Evolutionary conservation across 2,888 invertebrate genomes (phyloP).

Genomic region (Calliopum simillimum): DNA sequence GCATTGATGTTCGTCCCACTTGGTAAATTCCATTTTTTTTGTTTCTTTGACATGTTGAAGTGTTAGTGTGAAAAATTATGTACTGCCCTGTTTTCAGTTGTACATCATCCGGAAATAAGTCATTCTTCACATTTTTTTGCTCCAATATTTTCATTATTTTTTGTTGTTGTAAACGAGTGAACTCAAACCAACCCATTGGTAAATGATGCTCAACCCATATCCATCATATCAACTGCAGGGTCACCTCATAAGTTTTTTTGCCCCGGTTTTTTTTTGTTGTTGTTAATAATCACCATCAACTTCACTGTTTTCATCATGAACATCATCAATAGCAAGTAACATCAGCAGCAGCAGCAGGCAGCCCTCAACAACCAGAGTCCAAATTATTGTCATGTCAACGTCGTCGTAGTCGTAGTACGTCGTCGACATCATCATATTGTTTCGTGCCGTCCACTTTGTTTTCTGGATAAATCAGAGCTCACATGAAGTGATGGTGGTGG

Average conservation of each 20-base stretch:
- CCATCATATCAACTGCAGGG: background rate
- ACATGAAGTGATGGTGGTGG: background rate
- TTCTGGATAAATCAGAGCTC: conserved; percentile 36
- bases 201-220: background rate
- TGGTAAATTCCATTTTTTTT: no score
- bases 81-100: no score
- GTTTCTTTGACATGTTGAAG: no score
- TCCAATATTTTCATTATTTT: background rate
- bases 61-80: no score
- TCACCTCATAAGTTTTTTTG: background rate
- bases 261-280: background rate
- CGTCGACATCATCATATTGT: conserved; percentile 18
- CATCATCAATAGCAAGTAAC: conserved; percentile 1
- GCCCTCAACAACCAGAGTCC: background rate
- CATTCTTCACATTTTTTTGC: conserved; percentile 38
- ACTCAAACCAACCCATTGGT: background rate
- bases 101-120: conserved; percentile 40
- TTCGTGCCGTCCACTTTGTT: conserved; percentile 39
- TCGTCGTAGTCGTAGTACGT: conserved; percentile 18
- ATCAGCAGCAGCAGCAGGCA: background rate
- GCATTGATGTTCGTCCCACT: no score
- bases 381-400: conserved; percentile 41
- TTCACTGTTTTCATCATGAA: conserved; percentile 2
- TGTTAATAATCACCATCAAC: conserved; percentile 15
- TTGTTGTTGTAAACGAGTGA: no score